Conservation (phyloP, 2,797 vertebrate species). For the Tympanoctomys barrerae region DNA sequence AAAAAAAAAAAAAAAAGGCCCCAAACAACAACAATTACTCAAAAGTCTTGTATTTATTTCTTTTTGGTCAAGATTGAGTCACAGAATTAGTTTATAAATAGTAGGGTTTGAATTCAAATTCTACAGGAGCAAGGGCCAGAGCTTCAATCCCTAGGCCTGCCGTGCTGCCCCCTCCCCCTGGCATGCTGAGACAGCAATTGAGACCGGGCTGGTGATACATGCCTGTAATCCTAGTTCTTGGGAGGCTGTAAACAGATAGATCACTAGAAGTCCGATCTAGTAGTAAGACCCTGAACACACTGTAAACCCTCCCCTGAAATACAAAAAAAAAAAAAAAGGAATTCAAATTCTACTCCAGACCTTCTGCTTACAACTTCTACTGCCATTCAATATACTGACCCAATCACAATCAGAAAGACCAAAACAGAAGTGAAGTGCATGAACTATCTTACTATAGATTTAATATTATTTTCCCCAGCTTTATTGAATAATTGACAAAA, state of each 20-base stretch:
- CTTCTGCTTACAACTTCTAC: background rate
- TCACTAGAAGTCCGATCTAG: too few relatives aligned
- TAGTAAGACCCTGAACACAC: too few relatives aligned
- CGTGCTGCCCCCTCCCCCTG: too few relatives aligned
- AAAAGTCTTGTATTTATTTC: background rate
- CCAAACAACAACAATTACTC: background rate
- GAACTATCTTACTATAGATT: background rate
- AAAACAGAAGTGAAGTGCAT: constrained; percentile 23
- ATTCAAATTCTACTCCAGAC: background rate
- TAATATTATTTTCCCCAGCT: background rate
- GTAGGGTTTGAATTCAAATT: constrained; percentile 29
- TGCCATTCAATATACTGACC: background rate
- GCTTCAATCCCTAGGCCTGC: too few relatives aligned
- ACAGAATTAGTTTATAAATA: background rate
- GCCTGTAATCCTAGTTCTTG: too few relatives aligned
- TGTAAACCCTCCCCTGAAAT: too few relatives aligned
- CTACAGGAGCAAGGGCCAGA: too few relatives aligned
- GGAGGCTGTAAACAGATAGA: too few relatives aligned
- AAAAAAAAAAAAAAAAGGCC: too few relatives aligned
- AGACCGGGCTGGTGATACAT: too few relatives aligned
- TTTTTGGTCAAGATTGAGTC: background rate
- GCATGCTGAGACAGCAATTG: too few relatives aligned
- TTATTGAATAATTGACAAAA: background rate
- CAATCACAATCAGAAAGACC: background rate
- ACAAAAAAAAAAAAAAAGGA: background rate